Conservation (phyloP, 2,113 vertebrate genomes). For the Melierax canorus region DNA sequence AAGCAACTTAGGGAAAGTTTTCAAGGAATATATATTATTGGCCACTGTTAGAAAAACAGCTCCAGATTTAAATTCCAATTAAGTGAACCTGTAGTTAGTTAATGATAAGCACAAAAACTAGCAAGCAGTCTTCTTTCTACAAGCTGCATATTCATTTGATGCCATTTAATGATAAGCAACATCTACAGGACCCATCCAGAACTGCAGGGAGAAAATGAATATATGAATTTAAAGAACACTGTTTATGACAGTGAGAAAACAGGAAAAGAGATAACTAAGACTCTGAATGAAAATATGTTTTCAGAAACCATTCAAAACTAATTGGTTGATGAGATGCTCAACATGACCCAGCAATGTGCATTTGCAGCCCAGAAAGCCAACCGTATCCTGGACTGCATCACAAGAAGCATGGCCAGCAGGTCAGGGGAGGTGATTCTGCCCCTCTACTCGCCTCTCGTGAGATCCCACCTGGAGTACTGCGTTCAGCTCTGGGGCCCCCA, state of each 20-base stretch:
- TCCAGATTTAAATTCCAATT: not conserved
- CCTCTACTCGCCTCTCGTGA: too few relatives aligned
- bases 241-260: not conserved
- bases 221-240: not conserved
- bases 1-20: not conserved
- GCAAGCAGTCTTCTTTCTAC: not conserved
- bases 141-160: not conserved
- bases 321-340: not conserved
- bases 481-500: too few relatives aligned
- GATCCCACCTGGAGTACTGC: too few relatives aligned
- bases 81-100: not conserved
- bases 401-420: too few relatives aligned
- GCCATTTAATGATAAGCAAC: not conserved
- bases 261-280: not conserved
- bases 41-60: not conserved
- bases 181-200: not conserved
- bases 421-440: too few relatives aligned
- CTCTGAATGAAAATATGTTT: not conserved
- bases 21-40: not conserved
- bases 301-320: not conserved
- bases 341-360: too few relatives aligned
- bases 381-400: too few relatives aligned
- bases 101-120: not conserved
- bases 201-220: not conserved
- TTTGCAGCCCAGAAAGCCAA: too few relatives aligned